Evolutionary conservation across 2,888 invertebrate genomes (phyloP).

Genomic region (Scaptomyza reducta): DNA sequence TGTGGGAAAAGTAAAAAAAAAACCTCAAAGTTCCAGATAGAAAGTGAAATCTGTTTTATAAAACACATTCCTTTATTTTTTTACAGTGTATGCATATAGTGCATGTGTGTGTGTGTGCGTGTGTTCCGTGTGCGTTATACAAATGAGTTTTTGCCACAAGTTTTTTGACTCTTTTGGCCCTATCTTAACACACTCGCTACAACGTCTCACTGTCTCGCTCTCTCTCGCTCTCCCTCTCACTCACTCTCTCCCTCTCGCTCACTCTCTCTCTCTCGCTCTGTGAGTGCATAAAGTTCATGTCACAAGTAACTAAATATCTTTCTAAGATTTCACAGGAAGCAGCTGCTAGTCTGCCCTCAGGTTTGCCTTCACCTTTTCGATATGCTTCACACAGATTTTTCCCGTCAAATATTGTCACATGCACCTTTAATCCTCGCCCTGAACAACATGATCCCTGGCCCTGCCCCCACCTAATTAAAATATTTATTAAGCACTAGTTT

Average conservation of each 20-base stretch:
- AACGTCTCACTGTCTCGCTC: too few relatives aligned
- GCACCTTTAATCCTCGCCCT: conserved; percentile 14
- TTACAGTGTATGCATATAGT: not conserved
- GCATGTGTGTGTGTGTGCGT: conserved; percentile 5
- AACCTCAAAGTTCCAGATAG: too few relatives aligned
- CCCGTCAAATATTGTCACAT: conserved; percentile 19
- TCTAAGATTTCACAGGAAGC: conserved; percentile 16
- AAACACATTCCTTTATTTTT: not conserved
- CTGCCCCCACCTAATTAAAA: conserved; percentile 69
- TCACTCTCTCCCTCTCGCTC: too few relatives aligned
- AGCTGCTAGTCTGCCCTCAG: conserved; percentile 1
- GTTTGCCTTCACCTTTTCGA: conserved; percentile 10
- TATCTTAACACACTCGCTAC: not conserved
- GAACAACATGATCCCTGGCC: conserved; percentile 23
- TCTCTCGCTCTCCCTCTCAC: not conserved
- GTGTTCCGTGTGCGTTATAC: conserved; percentile 48
- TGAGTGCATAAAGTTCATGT: conserved; percentile 12
- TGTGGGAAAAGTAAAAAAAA: too few relatives aligned
- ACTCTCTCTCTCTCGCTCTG: not conserved
- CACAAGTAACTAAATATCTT: conserved; percentile 22
- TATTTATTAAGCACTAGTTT: conserved; percentile 69
- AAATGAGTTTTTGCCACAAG: conserved; percentile 57
- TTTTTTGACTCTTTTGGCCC: conserved; percentile 40
- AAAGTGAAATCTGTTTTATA: too few relatives aligned
- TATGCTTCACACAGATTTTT: conserved; percentile 11